Evolutionary conservation across 1,140 invertebrate genomes (phyloP).

Genomic region (Elymnias hypermnestra): DNA sequence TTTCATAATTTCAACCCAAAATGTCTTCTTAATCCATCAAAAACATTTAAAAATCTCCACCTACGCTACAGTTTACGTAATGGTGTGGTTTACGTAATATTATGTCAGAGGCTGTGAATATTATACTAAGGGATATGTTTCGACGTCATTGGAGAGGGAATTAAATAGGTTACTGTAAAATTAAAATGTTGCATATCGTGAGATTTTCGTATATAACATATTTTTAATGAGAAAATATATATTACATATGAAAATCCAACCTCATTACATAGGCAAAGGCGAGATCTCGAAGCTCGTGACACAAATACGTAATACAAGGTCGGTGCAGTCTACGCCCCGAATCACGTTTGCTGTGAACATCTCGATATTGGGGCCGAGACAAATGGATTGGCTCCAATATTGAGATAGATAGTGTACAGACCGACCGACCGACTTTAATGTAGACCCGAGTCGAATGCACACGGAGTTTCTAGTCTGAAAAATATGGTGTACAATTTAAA

Average conservation of each 20-base stretch:
- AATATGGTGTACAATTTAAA: no score
- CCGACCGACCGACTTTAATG: neutral
- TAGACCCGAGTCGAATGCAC: neutral
- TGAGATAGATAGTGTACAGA: conserved; percentile 3
- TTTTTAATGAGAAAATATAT: no score
- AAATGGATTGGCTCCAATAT: conserved; percentile 16
- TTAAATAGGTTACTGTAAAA: neutral
- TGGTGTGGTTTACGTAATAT: no score
- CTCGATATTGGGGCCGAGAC: conserved; percentile 25
- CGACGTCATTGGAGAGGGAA: no score
- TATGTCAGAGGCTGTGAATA: no score
- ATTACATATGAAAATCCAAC: conserved; percentile 5
- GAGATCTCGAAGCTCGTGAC: conserved; percentile 10
- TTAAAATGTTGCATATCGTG: no score
- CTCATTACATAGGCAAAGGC: conserved; percentile 7
- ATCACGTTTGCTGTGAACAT: conserved; percentile 21
- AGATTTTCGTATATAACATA: no score
- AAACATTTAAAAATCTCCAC: no score
- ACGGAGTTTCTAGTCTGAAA: neutral
- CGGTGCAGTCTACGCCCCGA: conserved; percentile 6
- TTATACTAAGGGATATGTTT: no score
- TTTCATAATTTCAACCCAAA: no score
- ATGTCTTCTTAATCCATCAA: no score
- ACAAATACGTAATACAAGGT: conserved; percentile 19
- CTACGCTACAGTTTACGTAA: no score